Conservation (phyloP, 2,113 vertebrate species). For the Corythoichthys intestinalis region DNA sequence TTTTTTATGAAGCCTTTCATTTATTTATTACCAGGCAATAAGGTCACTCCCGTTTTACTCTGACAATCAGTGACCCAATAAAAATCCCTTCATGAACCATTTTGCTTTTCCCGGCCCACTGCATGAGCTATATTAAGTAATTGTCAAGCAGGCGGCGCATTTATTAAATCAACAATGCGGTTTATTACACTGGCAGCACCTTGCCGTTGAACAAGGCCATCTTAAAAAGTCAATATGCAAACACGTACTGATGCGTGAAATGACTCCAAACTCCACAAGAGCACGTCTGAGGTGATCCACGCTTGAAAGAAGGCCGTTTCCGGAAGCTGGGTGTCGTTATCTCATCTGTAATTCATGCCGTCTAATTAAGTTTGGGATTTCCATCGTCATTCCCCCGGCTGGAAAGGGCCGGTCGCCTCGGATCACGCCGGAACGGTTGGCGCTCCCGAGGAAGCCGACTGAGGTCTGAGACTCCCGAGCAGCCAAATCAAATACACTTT, state of each 20-base stretch:
- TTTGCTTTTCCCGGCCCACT: not conserved
- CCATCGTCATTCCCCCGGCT: constrained; percentile 57
- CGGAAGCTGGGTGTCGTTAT: constrained; percentile 39
- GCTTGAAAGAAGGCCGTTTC: constrained; percentile 34
- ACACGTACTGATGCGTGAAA: constrained; percentile 29
- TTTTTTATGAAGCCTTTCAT: too few relatives aligned
- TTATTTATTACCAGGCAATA: too few relatives aligned
- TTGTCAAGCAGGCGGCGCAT: constrained; percentile 13
- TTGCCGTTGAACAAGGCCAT: constrained; percentile 21
- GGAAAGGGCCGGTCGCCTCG: constrained; percentile 40
- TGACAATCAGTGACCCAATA: not conserved
- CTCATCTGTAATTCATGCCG: constrained; percentile 60
- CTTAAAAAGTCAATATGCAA: constrained; percentile 18
- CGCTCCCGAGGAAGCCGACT: constrained; percentile 32
- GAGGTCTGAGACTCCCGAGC: constrained; percentile 33
- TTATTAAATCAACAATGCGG: constrained; percentile 30
- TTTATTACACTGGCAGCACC: constrained; percentile 25
- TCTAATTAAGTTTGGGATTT: constrained; percentile 66
- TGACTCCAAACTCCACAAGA: constrained; percentile 27
- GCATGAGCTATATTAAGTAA: constrained; percentile 31
- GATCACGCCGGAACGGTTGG: constrained; percentile 53
- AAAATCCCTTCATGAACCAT: not conserved
- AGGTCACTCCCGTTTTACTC: not conserved
- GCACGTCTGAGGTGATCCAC: constrained; percentile 32
- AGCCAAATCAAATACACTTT: constrained; percentile 46